Evolutionary conservation across 2,888 invertebrate species (phyloP).

Genomic region (Synergus laeviventris): DNA sequence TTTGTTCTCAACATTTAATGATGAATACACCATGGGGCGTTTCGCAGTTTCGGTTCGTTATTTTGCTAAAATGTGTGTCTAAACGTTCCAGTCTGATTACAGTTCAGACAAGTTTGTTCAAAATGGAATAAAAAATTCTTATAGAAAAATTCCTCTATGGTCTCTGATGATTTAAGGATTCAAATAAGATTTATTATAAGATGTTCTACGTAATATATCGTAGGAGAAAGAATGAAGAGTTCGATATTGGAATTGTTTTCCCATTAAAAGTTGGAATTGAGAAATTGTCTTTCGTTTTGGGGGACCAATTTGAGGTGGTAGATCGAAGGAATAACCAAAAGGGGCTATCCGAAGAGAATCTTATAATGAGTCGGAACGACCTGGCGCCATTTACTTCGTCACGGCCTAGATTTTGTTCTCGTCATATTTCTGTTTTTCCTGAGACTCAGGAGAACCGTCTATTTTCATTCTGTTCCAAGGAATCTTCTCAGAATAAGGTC

Average conservation of each 20-base stretch:
- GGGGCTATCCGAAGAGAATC: constrained; percentile 68
- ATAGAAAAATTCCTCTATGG: background rate
- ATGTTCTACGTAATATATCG: background rate
- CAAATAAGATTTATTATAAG: background rate
- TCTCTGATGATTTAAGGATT: background rate
- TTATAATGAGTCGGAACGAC: constrained; percentile 71
- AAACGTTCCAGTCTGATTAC: background rate
- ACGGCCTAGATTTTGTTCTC: constrained; percentile 64
- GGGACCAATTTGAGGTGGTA: constrained; percentile 43
- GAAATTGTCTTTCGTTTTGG: constrained; percentile 44
- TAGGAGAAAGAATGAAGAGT: background rate
- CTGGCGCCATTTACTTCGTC: constrained; percentile 71
- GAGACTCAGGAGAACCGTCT: constrained; percentile 24
- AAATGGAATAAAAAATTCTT: background rate
- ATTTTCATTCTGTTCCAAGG: constrained; percentile 17
- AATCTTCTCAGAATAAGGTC: constrained; percentile 14
- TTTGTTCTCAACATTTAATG: background rate
- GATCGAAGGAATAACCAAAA: constrained; percentile 52
- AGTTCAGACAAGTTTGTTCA: background rate
- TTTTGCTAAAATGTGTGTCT: background rate
- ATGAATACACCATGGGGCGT: background rate
- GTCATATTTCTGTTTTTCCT: constrained; percentile 45
- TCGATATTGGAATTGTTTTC: background rate
- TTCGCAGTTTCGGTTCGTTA: background rate
- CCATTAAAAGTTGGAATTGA: constrained; percentile 14